A percentile compares a stretch with the other conserved stretches of the same genome.
Evolutionary conservation across 2,888 invertebrate species (phyloP).

Genomic region (Drosophila diplacantha): DNA sequence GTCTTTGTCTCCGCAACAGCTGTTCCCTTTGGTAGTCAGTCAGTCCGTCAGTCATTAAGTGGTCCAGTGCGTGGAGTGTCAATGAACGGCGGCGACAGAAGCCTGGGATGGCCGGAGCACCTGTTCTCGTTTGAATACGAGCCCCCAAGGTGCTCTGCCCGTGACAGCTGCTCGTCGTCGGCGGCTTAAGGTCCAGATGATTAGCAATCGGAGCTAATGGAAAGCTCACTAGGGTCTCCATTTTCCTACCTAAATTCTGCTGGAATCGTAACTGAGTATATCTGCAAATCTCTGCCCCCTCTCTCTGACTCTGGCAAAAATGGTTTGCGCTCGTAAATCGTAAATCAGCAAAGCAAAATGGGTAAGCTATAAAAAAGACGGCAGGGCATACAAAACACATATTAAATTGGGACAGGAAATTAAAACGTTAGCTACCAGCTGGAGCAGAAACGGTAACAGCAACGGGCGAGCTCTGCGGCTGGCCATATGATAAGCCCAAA

Average conservation of each 20-base stretch:
- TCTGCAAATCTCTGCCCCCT: not conserved
- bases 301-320: not conserved
- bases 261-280: not conserved
- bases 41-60: conserved; percentile 51
- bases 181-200: conserved; percentile 31
- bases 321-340: conserved; percentile 28
- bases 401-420: conserved; percentile 55
- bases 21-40: conserved; percentile 31
- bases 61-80: conserved; percentile 52
- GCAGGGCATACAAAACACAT: conserved; percentile 15
- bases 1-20: conserved; percentile 53
- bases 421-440: conserved; percentile 46
- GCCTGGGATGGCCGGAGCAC: conserved; percentile 19
- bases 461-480: conserved; percentile 26
- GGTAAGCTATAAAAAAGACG: conserved; percentile 28
- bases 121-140: conserved; percentile 33
- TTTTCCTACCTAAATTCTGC: conserved; percentile 1
- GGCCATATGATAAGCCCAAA: conserved; percentile 37
- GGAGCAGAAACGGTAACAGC: conserved; percentile 38
- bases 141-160: conserved; percentile 40
- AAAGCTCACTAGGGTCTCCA: not conserved
- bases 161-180: conserved; percentile 24
- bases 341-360: conserved; percentile 33
- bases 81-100: conserved; percentile 47
- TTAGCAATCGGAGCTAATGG: conserved; percentile 19